phyloP scores from a whole-genome alignment of 2,888 invertebrate genomes.

The Pheosia gnoma region DNA sequence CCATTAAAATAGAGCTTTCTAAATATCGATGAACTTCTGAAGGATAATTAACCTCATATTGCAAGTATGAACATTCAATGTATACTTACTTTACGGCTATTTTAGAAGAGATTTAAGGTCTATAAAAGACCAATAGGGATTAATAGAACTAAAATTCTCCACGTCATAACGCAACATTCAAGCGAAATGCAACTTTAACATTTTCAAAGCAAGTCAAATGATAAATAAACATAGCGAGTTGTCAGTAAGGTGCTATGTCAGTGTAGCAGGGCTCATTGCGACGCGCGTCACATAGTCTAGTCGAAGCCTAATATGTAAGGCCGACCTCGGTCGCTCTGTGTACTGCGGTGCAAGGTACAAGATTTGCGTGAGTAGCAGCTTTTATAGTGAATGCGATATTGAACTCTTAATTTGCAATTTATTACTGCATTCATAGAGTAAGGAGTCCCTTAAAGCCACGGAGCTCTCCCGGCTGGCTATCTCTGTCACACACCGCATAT shows the following conservation, averaged over 20 bases:
- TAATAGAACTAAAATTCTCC: too few relatives aligned
- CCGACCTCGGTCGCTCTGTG: conserved; percentile 62
- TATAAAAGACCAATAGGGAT: too few relatives aligned
- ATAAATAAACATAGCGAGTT: conserved; percentile 4
- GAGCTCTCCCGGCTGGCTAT: too few relatives aligned
- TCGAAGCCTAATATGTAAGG: conserved; percentile 71
- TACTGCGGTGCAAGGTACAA: conserved; percentile 34
- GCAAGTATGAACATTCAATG: background rate
- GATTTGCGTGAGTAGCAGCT: conserved; percentile 3
- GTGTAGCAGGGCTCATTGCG: conserved; percentile 45
- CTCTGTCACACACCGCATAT: too few relatives aligned
- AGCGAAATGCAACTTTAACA: background rate
- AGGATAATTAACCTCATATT: background rate
- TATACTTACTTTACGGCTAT: too few relatives aligned
- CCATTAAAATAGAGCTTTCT: conserved; percentile 1
- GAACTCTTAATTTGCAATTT: too few relatives aligned
- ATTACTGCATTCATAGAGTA: too few relatives aligned
- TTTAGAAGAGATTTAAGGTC: too few relatives aligned
- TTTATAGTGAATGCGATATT: background rate
- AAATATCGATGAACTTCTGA: background rate
- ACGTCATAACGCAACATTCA: too few relatives aligned
- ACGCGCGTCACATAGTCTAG: conserved; percentile 69
- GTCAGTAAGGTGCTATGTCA: background rate
- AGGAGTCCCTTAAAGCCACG: too few relatives aligned
- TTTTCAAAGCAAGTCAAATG: background rate